Base-by-base conservation (phyloP, 2,113 vertebrate genomes). In the Barnardius zonarius region DNA sequence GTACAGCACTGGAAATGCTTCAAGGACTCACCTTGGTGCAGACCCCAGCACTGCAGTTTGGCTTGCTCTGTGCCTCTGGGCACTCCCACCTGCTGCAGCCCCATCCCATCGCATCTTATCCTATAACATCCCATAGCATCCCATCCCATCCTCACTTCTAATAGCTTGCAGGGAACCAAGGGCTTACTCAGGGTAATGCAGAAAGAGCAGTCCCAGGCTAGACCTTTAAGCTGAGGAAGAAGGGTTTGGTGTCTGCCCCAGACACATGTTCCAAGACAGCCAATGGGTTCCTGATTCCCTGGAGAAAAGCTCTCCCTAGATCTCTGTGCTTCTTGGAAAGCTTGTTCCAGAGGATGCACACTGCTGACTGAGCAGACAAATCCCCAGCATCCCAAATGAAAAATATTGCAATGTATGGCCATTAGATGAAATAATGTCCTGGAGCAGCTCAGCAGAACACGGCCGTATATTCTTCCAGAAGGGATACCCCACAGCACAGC, bases 401-500 rank as follows among this genome's bases (percentile, higher is more conserved):
- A 94, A 85, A 35, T 15, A 30, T 75, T 46, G 43, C 43, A 62
- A 24, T 13, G 5, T 28, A 25, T 1, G 30, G 51, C 46, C 74
- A 27, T 8, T 24, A 77, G 64, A 72, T 64, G 48, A 44, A 81
- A 75, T 27, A 41, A 82, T 12, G 41, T 92, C 77, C 88, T 66
- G 70, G 66, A 92, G 91, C 92, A 92, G 67, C 96, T 82, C 81
- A 28, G 95, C 69, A 84, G 80, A 75, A 41, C 64, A 35, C 0
- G 0, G 57, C n/a, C 2, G 0, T n/a, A 44, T 52, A 20, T 44
- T 43, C 88, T 49, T 87, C 39, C 74, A 59, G 80, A 33, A 96
- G 92, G 92, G 70, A 90, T 6, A 85, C 30, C 93, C 88, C 86
- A 39, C 79, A 88, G 85, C 79, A 48, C 68, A 52, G 86, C 88